phyloP scores from a whole-genome alignment of 2,888 invertebrate species.

The Pardosa pseudoannulata region DNA sequence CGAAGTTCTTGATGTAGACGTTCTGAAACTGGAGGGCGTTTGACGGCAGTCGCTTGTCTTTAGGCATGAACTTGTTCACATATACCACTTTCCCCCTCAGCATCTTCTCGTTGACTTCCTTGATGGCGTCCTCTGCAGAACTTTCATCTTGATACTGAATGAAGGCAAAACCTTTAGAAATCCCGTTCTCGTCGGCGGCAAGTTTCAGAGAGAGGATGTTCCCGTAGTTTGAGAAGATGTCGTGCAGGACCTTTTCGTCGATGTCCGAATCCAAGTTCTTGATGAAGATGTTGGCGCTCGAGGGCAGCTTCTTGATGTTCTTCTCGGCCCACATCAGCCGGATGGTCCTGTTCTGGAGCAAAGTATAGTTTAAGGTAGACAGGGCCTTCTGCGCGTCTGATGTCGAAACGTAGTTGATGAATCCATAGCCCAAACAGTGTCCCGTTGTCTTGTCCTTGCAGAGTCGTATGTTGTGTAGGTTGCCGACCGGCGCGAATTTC shows the following conservation, averaged over 20 bases:
- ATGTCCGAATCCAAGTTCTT: conserved; percentile 98
- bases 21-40: conserved; percentile 87
- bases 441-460: conserved; percentile 98
- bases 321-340: conserved; percentile 99
- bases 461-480: conserved; percentile 98
- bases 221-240: conserved; percentile 99
- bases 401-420: conserved; percentile 99
- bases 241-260: conserved; percentile 99
- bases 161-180: conserved; percentile 97
- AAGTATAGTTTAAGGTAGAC: conserved; percentile 99
- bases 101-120: conserved; percentile 98
- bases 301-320: conserved; percentile 86
- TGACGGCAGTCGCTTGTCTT: conserved; percentile 93
- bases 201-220: conserved; percentile 95
- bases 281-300: conserved; percentile 98
- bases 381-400: conserved; percentile 99
- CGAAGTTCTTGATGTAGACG: conserved; percentile 99
- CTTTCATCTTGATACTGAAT: conserved; percentile 99
- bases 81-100: conserved; percentile 90
- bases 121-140: conserved; percentile 97
- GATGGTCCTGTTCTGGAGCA: conserved; percentile 96
- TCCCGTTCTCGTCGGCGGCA: conserved; percentile 91
- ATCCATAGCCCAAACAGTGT: conserved; percentile 98
- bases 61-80: conserved; percentile 93
- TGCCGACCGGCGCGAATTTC: conserved; percentile 99